Percentiles rank a stretch among this genome's conserved stretches.
Conservation (phyloP, 2,113 vertebrate species). For the Edolisoma coerulescens region DNA sequence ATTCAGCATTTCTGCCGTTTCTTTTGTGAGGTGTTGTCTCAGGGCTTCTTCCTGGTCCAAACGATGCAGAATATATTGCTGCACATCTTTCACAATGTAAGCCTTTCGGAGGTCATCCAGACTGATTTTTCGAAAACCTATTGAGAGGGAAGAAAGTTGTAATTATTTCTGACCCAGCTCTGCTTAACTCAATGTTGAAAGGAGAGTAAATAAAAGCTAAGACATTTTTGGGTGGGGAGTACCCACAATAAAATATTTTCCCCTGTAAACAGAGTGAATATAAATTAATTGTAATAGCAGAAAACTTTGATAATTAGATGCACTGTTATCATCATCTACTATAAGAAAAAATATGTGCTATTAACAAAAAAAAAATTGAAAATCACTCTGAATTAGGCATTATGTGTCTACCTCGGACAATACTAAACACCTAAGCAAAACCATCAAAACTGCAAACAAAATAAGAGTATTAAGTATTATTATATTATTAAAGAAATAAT, state of each 20-base stretch:
- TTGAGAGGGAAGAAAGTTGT: neutral
- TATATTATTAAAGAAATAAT: slow-evolving; percentile 2
- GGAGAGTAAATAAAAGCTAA: neutral
- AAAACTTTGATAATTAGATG: neutral
- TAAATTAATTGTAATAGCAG: neutral
- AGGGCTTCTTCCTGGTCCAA: slow-evolving; percentile 96
- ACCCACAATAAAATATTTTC: neutral
- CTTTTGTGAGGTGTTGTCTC: slow-evolving; percentile 96
- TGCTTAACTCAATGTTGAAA: neutral
- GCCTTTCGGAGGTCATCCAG: slow-evolving; percentile 96
- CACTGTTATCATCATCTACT: neutral
- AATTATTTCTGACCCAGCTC: neutral
- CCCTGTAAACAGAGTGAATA: neutral
- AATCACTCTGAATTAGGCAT: neutral
- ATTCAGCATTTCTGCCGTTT: slow-evolving; percentile 97
- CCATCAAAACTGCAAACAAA: neutral
- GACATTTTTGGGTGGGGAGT: neutral
- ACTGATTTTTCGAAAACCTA: slow-evolving; percentile 97
- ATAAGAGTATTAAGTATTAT: neutral
- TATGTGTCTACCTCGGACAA: neutral
- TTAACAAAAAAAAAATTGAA: neutral
- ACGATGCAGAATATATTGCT: slow-evolving; percentile 96
- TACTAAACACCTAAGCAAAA: neutral
- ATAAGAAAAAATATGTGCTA: neutral
- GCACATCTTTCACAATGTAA: slow-evolving; percentile 97